Evolutionary conservation across 2,113 vertebrate genomes (phyloP).

Genomic region (Noctilio leporinus): DNA sequence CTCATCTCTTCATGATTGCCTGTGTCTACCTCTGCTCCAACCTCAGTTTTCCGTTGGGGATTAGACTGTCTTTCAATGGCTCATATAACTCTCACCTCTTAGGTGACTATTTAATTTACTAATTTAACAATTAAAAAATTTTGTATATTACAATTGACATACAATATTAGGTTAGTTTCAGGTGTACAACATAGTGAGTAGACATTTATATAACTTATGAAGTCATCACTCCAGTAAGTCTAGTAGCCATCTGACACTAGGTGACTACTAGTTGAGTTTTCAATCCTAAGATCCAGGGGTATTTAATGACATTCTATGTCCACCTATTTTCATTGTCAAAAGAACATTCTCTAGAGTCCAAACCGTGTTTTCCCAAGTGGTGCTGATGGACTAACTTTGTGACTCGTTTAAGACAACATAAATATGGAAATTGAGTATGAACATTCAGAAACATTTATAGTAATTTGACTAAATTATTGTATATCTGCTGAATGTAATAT

Average conservation of each 20-base stretch:
- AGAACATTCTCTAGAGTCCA: not conserved
- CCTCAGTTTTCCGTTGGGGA: not conserved
- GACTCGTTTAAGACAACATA: not conserved
- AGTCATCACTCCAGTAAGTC: not conserved
- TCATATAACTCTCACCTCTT: not conserved
- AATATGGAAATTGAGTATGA: not conserved
- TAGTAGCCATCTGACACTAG: not conserved
- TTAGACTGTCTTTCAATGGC: not conserved
- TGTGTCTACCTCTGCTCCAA: not conserved
- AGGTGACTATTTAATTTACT: not conserved
- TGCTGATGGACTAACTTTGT: not conserved
- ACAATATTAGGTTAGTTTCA: not conserved
- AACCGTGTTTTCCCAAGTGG: not conserved
- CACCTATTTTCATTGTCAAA: not conserved
- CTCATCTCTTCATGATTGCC: not conserved
- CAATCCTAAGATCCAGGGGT: not conserved
- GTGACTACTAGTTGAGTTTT: not conserved
- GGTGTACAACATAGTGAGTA: not conserved
- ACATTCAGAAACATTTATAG: not conserved
- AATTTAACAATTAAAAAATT: not conserved
- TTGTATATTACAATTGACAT: not conserved
- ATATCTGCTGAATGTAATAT: not conserved
- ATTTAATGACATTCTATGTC: not conserved
- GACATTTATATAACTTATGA: not conserved
- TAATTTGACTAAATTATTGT: not conserved